Evolutionary conservation across 2,888 invertebrate species (phyloP).

Genomic region (Lithophane socia): DNA sequence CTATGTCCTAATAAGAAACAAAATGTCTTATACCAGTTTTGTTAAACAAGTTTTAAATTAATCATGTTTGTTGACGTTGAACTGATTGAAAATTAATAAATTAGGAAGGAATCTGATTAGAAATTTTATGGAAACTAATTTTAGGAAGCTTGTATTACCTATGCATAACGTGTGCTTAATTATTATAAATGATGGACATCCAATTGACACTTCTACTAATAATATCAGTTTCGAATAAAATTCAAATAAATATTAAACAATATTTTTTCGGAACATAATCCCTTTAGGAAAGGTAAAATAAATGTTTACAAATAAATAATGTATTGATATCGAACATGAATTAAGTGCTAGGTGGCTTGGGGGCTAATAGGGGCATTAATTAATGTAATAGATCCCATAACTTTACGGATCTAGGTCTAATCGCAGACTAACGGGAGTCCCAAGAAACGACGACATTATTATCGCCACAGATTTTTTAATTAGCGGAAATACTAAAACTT

Average conservation of each 20-base stretch:
- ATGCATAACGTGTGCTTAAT: not conserved
- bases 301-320: constrained; percentile 53
- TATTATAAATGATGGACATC: not conserved
- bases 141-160: not conserved
- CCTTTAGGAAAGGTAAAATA: constrained; percentile 40
- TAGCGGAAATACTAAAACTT: constrained; percentile 18
- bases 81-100: constrained; percentile 15
- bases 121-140: constrained; percentile 5
- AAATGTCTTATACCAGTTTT: constrained; percentile 24
- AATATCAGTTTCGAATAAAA: constrained; percentile 21
- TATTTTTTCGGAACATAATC: constrained; percentile 19
- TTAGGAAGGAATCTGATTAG: not conserved
- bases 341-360: constrained; percentile 30
- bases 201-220: constrained; percentile 11
- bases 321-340: constrained; percentile 23
- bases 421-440: constrained; percentile 46
- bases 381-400: constrained; percentile 50
- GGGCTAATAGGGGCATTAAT: constrained; percentile 60
- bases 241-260: not conserved
- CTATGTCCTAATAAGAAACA: constrained; percentile 26
- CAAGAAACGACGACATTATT: constrained; percentile 24
- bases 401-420: constrained; percentile 42
- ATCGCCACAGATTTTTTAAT: constrained; percentile 6
- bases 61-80: constrained; percentile 6
- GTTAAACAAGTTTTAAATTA: constrained; percentile 24